These are phyloP conservation scores for Malacosoma neustria DNA, from an alignment of 2,888 invertebrate genomes.

Conservation along the genomic window DNA sequence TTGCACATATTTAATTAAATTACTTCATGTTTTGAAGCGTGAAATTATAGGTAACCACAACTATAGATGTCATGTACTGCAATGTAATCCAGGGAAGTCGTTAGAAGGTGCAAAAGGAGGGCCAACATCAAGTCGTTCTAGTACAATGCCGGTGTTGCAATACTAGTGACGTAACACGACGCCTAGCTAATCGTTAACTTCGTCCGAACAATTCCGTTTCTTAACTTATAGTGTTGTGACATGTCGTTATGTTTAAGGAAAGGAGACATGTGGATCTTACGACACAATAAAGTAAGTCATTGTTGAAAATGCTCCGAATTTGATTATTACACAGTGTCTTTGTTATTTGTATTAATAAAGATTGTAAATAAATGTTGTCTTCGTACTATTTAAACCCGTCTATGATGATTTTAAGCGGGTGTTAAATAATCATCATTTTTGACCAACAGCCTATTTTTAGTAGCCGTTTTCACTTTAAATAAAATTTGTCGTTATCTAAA, in stretches of 20 bases:
- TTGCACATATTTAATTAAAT: too few species aligned
- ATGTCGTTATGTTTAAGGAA: neutral
- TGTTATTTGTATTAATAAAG: too few species aligned
- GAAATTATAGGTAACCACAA: too few species aligned
- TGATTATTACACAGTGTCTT: too few species aligned
- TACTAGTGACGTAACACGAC: conserved; percentile 33
- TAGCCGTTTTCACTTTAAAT: too few species aligned
- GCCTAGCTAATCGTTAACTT: conserved; percentile 3
- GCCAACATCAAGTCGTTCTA: conserved; percentile 35
- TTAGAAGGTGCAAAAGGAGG: conserved; percentile 9
- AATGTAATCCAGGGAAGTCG: conserved; percentile 4
- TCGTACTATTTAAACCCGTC: too few species aligned
- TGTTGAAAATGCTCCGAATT: neutral
- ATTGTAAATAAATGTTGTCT: too few species aligned
- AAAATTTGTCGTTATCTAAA: too few species aligned
- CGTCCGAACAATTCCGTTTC: neutral
- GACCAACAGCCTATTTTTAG: too few species aligned
- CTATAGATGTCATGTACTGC: neutral
- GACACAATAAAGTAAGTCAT: neutral
- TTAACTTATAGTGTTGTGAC: neutral
- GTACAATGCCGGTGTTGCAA: conserved; percentile 33
- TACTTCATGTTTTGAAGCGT: too few species aligned
- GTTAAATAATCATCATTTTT: too few species aligned
- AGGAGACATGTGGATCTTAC: neutral
- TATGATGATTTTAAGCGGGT: too few species aligned